Evolutionary conservation across 2,888 invertebrate genomes (phyloP).

Genomic region (Spodoptera picta): DNA sequence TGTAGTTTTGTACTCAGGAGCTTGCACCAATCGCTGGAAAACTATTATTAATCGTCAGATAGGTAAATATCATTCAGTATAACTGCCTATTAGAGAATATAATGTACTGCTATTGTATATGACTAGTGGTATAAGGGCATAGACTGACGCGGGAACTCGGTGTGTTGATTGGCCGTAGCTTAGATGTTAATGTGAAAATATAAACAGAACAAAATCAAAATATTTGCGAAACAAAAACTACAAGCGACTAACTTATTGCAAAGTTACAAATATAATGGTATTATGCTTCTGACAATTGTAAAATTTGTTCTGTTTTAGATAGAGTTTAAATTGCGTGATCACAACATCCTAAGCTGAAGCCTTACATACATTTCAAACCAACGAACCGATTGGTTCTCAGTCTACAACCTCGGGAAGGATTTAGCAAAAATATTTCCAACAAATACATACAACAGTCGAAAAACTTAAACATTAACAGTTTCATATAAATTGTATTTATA

Average conservation of each 20-base stretch:
- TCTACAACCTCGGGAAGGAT: conserved; percentile 65
- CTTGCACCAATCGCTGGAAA: conserved; percentile 66
- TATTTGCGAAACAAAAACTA: neutral
- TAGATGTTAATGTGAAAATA: neutral
- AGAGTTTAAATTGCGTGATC: neutral
- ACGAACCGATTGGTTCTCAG: conserved; percentile 52
- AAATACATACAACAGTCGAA: conserved; percentile 62
- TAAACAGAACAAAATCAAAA: neutral
- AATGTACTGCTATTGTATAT: conserved; percentile 77
- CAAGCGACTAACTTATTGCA: neutral
- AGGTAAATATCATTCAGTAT: conserved; percentile 69
- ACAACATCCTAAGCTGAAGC: conserved; percentile 1
- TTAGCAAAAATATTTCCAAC: conserved; percentile 67
- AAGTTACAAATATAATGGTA: neutral
- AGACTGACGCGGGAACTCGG: conserved; percentile 57
- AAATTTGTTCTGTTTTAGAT: neutral
- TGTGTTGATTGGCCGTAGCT: conserved; percentile 12
- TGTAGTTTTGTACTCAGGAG: conserved; percentile 74
- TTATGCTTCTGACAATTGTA: conserved; percentile 6
- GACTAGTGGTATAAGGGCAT: conserved; percentile 77
- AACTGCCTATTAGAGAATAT: conserved; percentile 75
- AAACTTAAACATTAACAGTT: conserved; percentile 57
- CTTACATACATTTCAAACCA: conserved; percentile 10
- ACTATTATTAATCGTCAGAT: conserved; percentile 61
- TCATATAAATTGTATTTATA: conserved; percentile 57